phyloP scores from a whole-genome alignment of 2,888 invertebrate species.

The Tetragonula carbonaria region DNA sequence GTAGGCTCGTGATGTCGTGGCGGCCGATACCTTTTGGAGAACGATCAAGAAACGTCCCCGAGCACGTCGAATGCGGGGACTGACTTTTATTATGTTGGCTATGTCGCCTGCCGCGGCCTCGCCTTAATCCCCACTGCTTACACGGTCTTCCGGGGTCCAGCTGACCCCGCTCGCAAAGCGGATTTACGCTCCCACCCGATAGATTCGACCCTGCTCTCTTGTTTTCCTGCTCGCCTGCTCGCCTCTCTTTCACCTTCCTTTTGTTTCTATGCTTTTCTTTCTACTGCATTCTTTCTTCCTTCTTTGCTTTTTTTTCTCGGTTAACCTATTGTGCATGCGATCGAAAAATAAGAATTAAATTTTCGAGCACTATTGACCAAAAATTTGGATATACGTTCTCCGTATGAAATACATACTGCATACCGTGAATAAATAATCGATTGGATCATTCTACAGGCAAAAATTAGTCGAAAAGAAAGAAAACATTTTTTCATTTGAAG shows the following conservation, averaged over 20 bases:
- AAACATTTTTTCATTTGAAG: no score
- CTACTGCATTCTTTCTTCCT: neutral
- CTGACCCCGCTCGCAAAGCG: slow-evolving; percentile 60
- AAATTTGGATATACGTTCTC: no score
- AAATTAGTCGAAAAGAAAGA: no score
- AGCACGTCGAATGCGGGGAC: slow-evolving; percentile 37
- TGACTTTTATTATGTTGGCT: slow-evolving; percentile 67
- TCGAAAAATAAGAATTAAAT: neutral
- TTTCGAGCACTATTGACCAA: no score
- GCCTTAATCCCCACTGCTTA: slow-evolving; percentile 65
- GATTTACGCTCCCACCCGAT: slow-evolving; percentile 48
- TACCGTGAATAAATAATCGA: no score
- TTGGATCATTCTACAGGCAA: no score
- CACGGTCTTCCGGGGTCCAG: slow-evolving; percentile 62
- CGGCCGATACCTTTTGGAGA: slow-evolving; percentile 69
- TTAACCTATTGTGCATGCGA: neutral
- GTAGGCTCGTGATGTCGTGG: slow-evolving; percentile 45
- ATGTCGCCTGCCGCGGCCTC: slow-evolving; percentile 63
- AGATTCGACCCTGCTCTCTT: neutral
- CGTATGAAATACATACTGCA: no score
- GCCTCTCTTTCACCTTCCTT: slow-evolving; percentile 8
- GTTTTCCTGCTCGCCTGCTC: neutral
- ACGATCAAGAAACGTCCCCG: slow-evolving; percentile 63
- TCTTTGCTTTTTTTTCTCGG: neutral
- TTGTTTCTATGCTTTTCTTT: slow-evolving; percentile 1